These are phyloP conservation scores for Podarcis raffonei DNA, from an alignment of 2,113 vertebrate species.

Conservation along the genomic window DNA sequence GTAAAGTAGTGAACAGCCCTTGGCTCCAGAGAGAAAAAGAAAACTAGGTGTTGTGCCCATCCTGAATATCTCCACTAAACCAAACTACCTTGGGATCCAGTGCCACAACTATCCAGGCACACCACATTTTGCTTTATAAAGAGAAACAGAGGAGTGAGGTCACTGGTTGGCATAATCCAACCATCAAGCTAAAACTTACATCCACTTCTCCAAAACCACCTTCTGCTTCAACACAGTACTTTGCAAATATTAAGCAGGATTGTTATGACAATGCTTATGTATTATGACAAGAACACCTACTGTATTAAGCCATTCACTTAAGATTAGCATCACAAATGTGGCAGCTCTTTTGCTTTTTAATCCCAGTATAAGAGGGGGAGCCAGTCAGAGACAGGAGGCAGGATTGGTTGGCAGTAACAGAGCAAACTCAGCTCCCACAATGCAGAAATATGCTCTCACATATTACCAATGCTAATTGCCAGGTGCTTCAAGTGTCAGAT, in stretches of 20 bases:
- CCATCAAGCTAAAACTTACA: not conserved
- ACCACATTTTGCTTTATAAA: not conserved
- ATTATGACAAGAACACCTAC: slow-evolving; percentile 1
- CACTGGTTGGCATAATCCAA: not conserved
- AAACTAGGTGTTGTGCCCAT: not conserved
- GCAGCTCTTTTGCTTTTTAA: not conserved
- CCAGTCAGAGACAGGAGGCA: no score
- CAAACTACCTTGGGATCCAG: not conserved
- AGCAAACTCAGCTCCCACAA: not conserved
- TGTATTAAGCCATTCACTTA: slow-evolving; percentile 14
- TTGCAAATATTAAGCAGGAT: not conserved
- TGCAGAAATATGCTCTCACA: not conserved
- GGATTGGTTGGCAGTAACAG: not conserved
- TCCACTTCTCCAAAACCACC: not conserved
- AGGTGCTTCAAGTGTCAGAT: not conserved
- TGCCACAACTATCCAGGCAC: not conserved
- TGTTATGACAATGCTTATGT: not conserved
- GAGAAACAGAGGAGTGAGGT: not conserved
- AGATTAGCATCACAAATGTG: not conserved
- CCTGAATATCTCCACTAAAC: not conserved
- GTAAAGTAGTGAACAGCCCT: not conserved
- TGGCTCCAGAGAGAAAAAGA: not conserved
- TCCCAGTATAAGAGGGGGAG: not conserved
- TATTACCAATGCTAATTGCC: not conserved
- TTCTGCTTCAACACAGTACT: not conserved